These are phyloP conservation scores for Gavialis gangeticus DNA, from an alignment of 2,113 vertebrate genomes.

Conservation along the genomic window DNA sequence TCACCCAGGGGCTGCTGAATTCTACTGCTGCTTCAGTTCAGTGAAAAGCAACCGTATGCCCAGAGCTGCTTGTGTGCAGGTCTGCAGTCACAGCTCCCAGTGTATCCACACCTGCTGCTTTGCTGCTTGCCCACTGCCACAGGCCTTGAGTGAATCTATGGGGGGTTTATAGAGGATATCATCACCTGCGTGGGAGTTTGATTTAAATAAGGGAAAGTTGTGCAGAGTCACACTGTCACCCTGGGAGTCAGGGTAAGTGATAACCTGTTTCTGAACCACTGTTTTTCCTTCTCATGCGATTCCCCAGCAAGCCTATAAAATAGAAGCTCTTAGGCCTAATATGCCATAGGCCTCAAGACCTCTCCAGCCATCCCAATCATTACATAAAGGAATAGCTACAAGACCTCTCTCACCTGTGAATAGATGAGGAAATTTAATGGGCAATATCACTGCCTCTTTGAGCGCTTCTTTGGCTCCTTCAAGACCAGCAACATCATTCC, in stretches of 20 bases:
- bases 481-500: constrained; percentile 95
- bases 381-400: neutral
- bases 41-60: too few species aligned
- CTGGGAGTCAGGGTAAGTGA: neutral
- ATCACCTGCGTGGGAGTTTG: too few species aligned
- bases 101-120: too few species aligned
- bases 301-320: neutral
- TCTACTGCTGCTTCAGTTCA: too few species aligned
- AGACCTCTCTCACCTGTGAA: constrained; percentile 89
- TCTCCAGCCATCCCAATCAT: neutral
- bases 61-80: too few species aligned
- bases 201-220: too few species aligned
- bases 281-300: neutral
- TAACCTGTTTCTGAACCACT: neutral
- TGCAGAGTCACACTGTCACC: too few species aligned
- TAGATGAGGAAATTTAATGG: constrained; percentile 98
- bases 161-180: too few species aligned
- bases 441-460: constrained; percentile 98
- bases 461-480: constrained; percentile 98
- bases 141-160: too few species aligned
- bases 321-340: neutral
- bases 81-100: too few species aligned
- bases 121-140: too few species aligned
- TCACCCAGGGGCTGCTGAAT: too few species aligned
- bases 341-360: neutral